Evolutionary conservation across 2,797 vertebrate genomes (phyloP), one percentile per base, ranked within the genome.

Genomic region (Pipistrellus nathusii): DNA sequence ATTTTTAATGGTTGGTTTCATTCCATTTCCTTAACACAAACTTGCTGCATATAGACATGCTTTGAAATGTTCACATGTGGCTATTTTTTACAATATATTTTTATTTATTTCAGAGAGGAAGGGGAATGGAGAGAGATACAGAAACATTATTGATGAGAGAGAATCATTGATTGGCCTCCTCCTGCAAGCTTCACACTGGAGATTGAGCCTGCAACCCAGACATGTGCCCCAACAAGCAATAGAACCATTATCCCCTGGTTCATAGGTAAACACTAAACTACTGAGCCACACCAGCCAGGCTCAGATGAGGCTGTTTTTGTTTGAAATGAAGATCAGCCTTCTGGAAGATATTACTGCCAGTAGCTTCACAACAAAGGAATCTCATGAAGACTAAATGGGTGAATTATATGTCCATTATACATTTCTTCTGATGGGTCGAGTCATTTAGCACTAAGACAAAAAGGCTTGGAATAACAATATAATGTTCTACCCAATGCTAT

Each of bases 301-400:
- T 76, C 38, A 66, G 15, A 85, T 55, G 76, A 88, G 46, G 32
- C 66, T 92, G 17, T 69, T 64, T 95, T 92, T 59, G 80, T 93
- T 92, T 92, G 66, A 92, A 96, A 84, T 76, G 64, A 96, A 92
- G 17, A 23, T 41, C 80, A 93, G 78, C 20, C 4, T 35, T 95
- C 78, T 91, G 71, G 44, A 94, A 90, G 66, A 94, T 71, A 81
- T 88, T 88, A 84, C n/a, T 77, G 27, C 53, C 53, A 91, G 72
- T 69, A 91, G 69, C 75, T 91, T 94, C 68, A 84, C 83, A 96
- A 92, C 76, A 94, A 88, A 93, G 95, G 44, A 96, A 38, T 92
- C 86, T 94, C 86, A 85, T 44, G 11, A 75, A 3, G 38, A 87
- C 38, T 89, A 95, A 94, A 93, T n/a, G 89, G 92, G 76, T 85